Percentiles rank a stretch among this genome's conserved stretches.
Conservation (phyloP, 1,140 invertebrate species). For the Nephila pilipes region DNA sequence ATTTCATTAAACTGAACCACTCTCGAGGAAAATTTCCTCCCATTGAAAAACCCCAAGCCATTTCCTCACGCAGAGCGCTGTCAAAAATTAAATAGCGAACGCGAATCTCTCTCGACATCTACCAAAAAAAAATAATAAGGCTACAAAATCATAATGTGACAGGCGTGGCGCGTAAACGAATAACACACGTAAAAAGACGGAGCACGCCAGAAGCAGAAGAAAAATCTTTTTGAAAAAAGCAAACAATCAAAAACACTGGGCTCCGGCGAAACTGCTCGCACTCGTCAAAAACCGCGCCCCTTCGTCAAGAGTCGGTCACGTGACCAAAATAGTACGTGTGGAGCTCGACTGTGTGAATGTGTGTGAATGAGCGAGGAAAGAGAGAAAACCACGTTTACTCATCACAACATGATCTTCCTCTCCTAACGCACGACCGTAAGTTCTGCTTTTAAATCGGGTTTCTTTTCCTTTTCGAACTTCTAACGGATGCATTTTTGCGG, state of each 20-base stretch:
- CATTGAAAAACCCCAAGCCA: neutral
- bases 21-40: neutral
- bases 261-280: neutral
- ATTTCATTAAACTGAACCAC: conserved; percentile 43
- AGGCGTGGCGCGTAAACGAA: conserved; percentile 69
- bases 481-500: neutral
- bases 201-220: conserved; percentile 21
- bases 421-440: conserved; percentile 3
- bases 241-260: conserved; percentile 32
- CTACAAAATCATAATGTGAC: conserved; percentile 61
- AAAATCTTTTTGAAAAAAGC: conserved; percentile 49
- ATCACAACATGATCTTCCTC: conserved; percentile 71
- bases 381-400: conserved; percentile 73
- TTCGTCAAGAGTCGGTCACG: conserved; percentile 53
- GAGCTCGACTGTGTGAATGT: conserved; percentile 57
- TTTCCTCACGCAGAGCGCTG: neutral
- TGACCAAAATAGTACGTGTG: conserved; percentile 75
- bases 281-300: conserved; percentile 75
- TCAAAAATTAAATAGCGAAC: conserved; percentile 58
- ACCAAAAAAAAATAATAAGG: conserved; percentile 53
- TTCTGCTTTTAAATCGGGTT: conserved; percentile 39
- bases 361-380: conserved; percentile 47
- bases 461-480: conserved; percentile 22
- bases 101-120: conserved; percentile 16
- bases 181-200: conserved; percentile 56